A percentile compares a stretch with the other conserved stretches of the same genome.
Conservation (phyloP, 2,797 vertebrate species). For the Enteromius radiatus region DNA sequence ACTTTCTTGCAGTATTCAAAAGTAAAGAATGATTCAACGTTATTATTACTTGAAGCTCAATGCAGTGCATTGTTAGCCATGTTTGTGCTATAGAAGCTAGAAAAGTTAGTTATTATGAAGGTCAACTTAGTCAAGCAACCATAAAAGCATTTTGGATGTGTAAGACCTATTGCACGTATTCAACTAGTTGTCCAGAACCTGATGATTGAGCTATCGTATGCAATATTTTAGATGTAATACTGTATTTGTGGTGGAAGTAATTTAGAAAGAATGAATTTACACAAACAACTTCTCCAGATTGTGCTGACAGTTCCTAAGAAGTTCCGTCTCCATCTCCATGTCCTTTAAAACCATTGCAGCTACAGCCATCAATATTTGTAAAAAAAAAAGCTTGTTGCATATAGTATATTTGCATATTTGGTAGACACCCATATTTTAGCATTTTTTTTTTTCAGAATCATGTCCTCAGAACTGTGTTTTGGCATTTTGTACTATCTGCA, state of each 20-base stretch:
- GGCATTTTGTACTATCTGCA: too few relatives aligned
- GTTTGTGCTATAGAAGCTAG: neutral
- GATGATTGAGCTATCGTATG: neutral
- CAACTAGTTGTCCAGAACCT: neutral
- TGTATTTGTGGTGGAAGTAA: neutral
- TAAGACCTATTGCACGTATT: too few relatives aligned
- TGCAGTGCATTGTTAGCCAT: neutral
- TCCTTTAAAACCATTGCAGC: neutral
- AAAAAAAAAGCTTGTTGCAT: neutral
- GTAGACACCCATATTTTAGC: too few relatives aligned
- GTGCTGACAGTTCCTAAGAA: neutral
- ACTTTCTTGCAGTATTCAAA: constrained; percentile 11
- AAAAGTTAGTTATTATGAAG: neutral
- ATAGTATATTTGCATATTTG: neutral
- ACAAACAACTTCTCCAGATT: neutral
- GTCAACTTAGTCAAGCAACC: neutral
- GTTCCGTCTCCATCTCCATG: neutral
- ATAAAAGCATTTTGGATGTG: neutral
- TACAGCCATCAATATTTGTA: neutral
- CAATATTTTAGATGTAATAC: neutral
- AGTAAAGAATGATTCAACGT: neutral
- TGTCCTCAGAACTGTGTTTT: too few relatives aligned
- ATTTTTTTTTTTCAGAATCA: too few relatives aligned
- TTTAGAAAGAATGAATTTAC: neutral
- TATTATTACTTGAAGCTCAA: neutral